Conservation (phyloP, 1,140 invertebrate species). For the Drosophila funebris region DNA sequence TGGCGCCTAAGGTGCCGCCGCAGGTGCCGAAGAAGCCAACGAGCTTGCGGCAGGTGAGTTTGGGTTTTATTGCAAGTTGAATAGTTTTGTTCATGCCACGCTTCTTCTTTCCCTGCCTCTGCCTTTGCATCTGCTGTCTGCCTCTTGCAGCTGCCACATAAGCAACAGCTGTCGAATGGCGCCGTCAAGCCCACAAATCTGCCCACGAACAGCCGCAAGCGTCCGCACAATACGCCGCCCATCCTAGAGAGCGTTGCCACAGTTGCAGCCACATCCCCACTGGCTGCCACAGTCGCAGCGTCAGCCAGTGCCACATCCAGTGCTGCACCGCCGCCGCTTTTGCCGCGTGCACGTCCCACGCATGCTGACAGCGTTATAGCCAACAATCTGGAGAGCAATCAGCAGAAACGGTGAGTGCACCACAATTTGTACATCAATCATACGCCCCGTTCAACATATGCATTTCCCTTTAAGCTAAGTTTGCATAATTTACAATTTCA, state of each 20-base stretch:
- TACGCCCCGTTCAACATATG: slow-evolving; percentile 30
- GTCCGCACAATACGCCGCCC: slow-evolving; percentile 75
- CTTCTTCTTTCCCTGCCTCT: too few species aligned
- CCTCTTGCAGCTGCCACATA: slow-evolving; percentile 39
- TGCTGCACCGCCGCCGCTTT: slow-evolving; percentile 36
- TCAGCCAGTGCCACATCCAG: slow-evolving; percentile 4
- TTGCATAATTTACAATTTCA: not conserved
- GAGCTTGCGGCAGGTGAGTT: slow-evolving; percentile 73
- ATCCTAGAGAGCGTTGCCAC: slow-evolving; percentile 60
- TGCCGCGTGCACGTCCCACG: slow-evolving; percentile 64
- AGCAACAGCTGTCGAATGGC: slow-evolving; percentile 52
- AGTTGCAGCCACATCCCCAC: not conserved
- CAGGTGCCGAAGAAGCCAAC: slow-evolving; percentile 79
- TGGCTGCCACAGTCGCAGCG: not conserved
- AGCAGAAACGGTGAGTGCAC: slow-evolving; percentile 68
- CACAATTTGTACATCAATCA: slow-evolving; percentile 40
- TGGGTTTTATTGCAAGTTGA: not conserved
- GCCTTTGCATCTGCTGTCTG: too few species aligned
- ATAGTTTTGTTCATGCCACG: slow-evolving; percentile 17
- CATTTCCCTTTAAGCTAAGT: not conserved
- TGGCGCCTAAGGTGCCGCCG: slow-evolving; percentile 29
- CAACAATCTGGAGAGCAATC: slow-evolving; percentile 74
- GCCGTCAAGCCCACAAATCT: slow-evolving; percentile 46
- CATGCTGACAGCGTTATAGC: slow-evolving; percentile 63
- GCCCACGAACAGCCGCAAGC: slow-evolving; percentile 68